Base-by-base conservation (phyloP, 2,113 vertebrate species). In the Catharus bicknelli region DNA sequence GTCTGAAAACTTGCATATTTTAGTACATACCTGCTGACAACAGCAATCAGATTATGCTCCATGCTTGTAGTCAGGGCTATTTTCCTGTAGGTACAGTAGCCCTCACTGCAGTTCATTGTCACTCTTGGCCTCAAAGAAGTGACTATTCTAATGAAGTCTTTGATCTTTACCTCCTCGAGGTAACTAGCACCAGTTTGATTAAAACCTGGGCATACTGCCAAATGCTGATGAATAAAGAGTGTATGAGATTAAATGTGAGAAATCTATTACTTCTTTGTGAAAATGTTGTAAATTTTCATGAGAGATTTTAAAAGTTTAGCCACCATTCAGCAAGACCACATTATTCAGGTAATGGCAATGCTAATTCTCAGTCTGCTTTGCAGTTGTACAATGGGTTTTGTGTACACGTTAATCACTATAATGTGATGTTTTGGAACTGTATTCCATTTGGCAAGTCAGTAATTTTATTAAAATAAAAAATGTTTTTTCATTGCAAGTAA, bases 151-250 rank as follows among this genome's bases (percentile, higher is more conserved):
- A 94, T 77, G 62, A 54, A 64, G 78, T 8, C 73, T 93, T 93
- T 95, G 70, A 93, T 95, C 79, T 95, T 89, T 90, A 89, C 80
- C 63, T 83, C 57, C 74, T 72, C 67, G 55, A 93, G 66, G 53
- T 38, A 83, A 81, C n/a, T 27, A 85, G 79, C 63, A 93, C 25
- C 16, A 32, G 30, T 51, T 82, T 66, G 13, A 1, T 82, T 94
- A 93, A 77, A 69, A 68, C 55, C 59, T 63, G 38, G 84, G 94
- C 89, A 72, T 11, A 1, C 26, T 92, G 81, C 83, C 96, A 95
- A 80, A 61, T 53, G 34, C 43, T 83, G 77, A 68, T 90, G 73
- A 93, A 75, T 62, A 50, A 54, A 53, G 30, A 64, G 53, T 16
- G 23, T 22, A 57, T 48, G 43, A 82, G 43, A 85, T 82, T 22